Evolutionary conservation across 2,888 invertebrate genomes (phyloP).

Genomic region (Orthosia cruda): DNA sequence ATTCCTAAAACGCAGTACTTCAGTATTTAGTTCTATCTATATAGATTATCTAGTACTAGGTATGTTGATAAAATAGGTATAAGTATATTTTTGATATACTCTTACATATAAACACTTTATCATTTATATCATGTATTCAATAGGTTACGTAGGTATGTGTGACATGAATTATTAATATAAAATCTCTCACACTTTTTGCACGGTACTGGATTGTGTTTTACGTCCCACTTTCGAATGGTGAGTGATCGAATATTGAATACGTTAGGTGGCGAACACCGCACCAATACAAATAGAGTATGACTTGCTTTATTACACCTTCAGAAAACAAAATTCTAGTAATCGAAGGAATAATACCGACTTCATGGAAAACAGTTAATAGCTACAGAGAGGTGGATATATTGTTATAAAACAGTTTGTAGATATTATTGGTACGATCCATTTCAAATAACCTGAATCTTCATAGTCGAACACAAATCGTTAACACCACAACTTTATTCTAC

Average conservation of each 20-base stretch:
- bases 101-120: not conserved
- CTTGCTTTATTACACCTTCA: constrained; percentile 42
- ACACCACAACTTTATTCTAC: constrained; percentile 24
- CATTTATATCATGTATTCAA: constrained; percentile 5
- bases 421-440: constrained; percentile 14
- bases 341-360: constrained; percentile 23
- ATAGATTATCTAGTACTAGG: too few relatives aligned
- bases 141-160: constrained; percentile 12
- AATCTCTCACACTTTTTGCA: constrained; percentile 20
- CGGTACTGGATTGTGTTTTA: constrained; percentile 26
- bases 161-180: constrained; percentile 37
- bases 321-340: constrained; percentile 32
- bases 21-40: too few relatives aligned
- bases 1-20: too few relatives aligned
- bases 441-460: constrained; percentile 3
- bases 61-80: not conserved
- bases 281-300: constrained; percentile 50
- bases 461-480: constrained; percentile 19
- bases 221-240: constrained; percentile 13
- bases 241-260: constrained; percentile 46
- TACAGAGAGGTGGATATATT: constrained; percentile 13
- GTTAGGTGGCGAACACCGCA: constrained; percentile 27
- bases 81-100: constrained; percentile 1
- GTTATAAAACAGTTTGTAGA: not conserved
- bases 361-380: constrained; percentile 37